Base-by-base conservation (phyloP, 2,113 vertebrate genomes). In the Nesogale talazaci region DNA sequence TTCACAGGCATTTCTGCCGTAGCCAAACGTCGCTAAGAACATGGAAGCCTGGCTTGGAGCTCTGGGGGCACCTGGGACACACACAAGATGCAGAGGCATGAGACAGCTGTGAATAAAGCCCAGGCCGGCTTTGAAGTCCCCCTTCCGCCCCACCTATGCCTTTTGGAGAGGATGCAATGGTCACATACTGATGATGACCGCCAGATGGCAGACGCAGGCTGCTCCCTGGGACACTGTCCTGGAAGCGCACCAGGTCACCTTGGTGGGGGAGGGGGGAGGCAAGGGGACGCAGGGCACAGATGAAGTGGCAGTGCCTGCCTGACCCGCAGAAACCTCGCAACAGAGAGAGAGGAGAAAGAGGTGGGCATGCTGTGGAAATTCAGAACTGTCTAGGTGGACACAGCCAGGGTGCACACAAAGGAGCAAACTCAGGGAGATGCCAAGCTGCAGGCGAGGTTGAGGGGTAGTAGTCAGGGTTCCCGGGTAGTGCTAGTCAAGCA, bases 201-300 rank as follows among this genome's bases (percentile, higher is more conserved):
- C 85, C 85, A 95, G 96, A 52, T 70, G 95, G 94, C 82, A 3
- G 17, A 16, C 4, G 85, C 8, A 10, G 20, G 89, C 82, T 34
- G 4, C 27, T 15, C 65, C 38, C 16, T 42, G 20, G 9, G 57
- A 65, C 79, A n/a, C 42, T 0, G 15, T 61, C 81, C n/a, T 56
- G 20, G 56, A 76, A 9, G 46, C 61, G 29, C 52, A 29, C 27
- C 2, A 16, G 83, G 86, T 78, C 84, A 70, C 20, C 46, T 52
- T n/a, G 82, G 72, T 19, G 36, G 1, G 0, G 56, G n/a, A n/a
- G n/a, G n/a, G n/a, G n/a, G n/a, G n/a, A n/a, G n/a, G n/a, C n/a
- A n/a, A n/a, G n/a, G n/a, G n/a, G n/a, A n/a, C n/a, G n/a, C n/a
- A n/a, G n/a, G 83, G 78, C n/a, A 81, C 15, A 34, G 61, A 61